phyloP scores from a whole-genome alignment of 1,140 invertebrate species.

The Bathynomus jamesi region DNA sequence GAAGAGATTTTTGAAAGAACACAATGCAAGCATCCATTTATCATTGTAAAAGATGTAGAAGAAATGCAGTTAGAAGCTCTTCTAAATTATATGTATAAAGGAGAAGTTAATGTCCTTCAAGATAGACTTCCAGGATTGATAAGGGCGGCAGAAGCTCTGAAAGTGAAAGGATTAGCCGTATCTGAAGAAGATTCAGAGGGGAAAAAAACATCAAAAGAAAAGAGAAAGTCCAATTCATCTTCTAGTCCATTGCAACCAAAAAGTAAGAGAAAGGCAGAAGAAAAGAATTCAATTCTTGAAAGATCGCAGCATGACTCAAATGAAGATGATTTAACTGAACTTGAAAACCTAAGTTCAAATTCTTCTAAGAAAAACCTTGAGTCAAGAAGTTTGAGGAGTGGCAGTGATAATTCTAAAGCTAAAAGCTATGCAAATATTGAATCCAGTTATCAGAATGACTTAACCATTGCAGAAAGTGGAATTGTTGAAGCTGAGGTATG shows the following conservation, averaged over 20 bases:
- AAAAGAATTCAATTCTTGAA: background rate
- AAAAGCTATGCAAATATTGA: background rate
- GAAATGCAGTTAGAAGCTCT: conserved; percentile 3
- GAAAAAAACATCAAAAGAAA: background rate
- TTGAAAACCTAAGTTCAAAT: background rate
- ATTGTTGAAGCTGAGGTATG: too few relatives aligned
- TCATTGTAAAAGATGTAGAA: conserved; percentile 10
- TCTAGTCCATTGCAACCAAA: background rate
- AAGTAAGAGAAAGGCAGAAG: background rate
- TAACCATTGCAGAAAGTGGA: too few relatives aligned
- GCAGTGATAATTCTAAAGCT: background rate
- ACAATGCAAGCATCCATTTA: conserved; percentile 15
- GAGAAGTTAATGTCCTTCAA: conserved; percentile 16
- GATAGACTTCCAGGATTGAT: conserved; percentile 7
- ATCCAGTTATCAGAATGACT: background rate
- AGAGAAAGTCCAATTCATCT: background rate
- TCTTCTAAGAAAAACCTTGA: background rate
- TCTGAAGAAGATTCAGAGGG: conserved; percentile 5
- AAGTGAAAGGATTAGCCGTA: conserved; percentile 15
- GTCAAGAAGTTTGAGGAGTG: background rate
- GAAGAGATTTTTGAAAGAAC: conserved; percentile 11
- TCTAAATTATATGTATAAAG: conserved; percentile 14
- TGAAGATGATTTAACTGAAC: background rate
- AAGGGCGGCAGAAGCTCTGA: conserved; percentile 10
- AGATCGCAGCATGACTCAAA: background rate